A percentile compares a stretch with the other conserved stretches of the same genome.
These are phyloP conservation scores for Lacerta agilis DNA, from an alignment of 2,797 vertebrate genomes.

Conservation along the genomic window DNA sequence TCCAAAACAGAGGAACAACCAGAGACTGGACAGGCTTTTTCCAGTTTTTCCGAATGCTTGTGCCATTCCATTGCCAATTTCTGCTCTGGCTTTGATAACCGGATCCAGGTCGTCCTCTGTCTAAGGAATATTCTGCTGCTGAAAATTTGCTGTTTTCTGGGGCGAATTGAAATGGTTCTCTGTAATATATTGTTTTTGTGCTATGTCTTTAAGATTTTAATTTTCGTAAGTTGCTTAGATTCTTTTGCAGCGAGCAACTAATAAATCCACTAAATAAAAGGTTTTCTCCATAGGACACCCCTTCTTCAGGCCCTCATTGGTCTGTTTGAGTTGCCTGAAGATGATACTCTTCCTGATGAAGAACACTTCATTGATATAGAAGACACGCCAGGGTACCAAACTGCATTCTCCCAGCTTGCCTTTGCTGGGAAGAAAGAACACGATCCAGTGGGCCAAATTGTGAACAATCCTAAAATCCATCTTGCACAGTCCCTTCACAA, in stretches of 20 bases:
- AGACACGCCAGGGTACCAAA: conserved; percentile 97
- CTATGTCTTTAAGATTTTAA: no score
- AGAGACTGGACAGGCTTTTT: neutral
- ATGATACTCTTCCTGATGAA: conserved; percentile 95
- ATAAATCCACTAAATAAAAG: neutral
- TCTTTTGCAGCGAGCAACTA: no score
- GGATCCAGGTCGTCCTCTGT: neutral
- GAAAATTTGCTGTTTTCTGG: no score
- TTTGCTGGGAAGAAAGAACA: conserved; percentile 97
- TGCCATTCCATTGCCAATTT: neutral
- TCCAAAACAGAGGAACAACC: neutral
- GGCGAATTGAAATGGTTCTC: no score
- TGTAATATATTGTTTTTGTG: no score
- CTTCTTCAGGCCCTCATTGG: conserved; percentile 96
- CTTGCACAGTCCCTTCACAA: conserved; percentile 97
- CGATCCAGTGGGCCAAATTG: conserved; percentile 93
- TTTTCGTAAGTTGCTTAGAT: no score
- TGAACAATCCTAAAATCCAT: conserved; percentile 93
- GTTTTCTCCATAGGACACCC: conserved; percentile 82
- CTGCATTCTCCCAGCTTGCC: conserved; percentile 96
- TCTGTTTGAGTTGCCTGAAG: conserved; percentile 96
- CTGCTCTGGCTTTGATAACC: neutral
- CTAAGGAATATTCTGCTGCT: neutral
- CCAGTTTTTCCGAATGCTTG: no score
- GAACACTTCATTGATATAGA: conserved; percentile 99